Evolutionary conservation across 1,140 invertebrate species (phyloP).

Genomic region (Diabrotica undecimpunctata): DNA sequence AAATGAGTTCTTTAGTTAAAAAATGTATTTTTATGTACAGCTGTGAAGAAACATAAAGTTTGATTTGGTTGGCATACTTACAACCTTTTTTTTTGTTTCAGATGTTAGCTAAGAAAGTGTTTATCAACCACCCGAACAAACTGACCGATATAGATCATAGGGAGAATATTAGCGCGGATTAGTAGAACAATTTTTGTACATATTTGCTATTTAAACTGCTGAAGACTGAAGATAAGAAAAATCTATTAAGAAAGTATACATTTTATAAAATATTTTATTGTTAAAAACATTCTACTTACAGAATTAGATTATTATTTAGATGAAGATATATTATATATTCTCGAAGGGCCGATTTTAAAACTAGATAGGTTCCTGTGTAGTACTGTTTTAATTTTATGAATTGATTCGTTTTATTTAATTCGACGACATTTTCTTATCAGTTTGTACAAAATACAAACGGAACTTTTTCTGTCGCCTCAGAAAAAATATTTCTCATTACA

Average conservation of each 20-base stretch:
- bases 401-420: no score
- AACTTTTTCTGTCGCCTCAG: no score
- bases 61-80: no score
- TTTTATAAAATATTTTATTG: constrained; percentile 22
- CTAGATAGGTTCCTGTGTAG: no score
- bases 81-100: constrained; percentile 48
- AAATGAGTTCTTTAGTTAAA: no score
- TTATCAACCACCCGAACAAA: constrained; percentile 76
- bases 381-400: no score
- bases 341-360: no score
- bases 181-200: constrained; percentile 17
- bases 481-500: no score
- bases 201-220: constrained; percentile 19
- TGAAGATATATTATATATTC: constrained; percentile 6
- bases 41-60: no score
- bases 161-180: constrained; percentile 15
- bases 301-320: constrained; percentile 22
- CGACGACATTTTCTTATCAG: no score
- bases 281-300: constrained; percentile 23
- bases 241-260: constrained; percentile 23
- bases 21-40: no score
- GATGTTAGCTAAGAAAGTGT: constrained; percentile 75
- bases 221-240: constrained; percentile 23
- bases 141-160: constrained; percentile 38
- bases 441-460: no score